Percentiles rank a stretch among this genome's conserved stretches.
phyloP scores from a whole-genome alignment of 2,888 invertebrate species.

The Drosophila falleni region DNA sequence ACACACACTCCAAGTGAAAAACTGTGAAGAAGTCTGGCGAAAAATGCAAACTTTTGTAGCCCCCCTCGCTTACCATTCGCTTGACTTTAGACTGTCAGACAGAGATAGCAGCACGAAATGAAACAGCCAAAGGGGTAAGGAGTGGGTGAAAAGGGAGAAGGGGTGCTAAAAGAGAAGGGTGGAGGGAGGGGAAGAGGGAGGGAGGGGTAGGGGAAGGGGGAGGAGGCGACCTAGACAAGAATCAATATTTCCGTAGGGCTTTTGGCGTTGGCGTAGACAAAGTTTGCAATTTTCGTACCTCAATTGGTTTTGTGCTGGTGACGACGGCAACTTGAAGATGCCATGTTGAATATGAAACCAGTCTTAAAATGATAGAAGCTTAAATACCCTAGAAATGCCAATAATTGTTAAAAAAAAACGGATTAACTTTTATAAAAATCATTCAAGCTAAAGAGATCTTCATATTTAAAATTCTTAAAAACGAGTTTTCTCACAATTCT shows the following conservation, averaged over 20 bases:
- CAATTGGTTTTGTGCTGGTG: slow-evolving; percentile 61
- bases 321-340: slow-evolving; percentile 31
- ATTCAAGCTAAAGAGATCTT: too few species aligned
- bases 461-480: too few species aligned
- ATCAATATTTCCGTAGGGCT: slow-evolving; percentile 74
- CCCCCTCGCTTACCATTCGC: neutral
- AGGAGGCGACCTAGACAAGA: slow-evolving; percentile 44
- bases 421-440: too few species aligned
- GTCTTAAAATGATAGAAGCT: neutral
- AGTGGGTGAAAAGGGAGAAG: neutral
- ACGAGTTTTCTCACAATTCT: too few species aligned
- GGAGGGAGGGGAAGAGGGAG: neutral
- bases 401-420: neutral
- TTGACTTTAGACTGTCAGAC: slow-evolving; percentile 10
- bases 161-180: too few species aligned
- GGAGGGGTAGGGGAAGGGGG: too few species aligned
- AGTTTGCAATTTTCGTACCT: slow-evolving; percentile 72
- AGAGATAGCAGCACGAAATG: slow-evolving; percentile 7
- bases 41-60: slow-evolving; percentile 60
- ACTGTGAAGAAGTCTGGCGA: slow-evolving; percentile 63
- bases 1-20: slow-evolving; percentile 72
- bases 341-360: neutral
- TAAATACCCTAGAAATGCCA: slow-evolving; percentile 14
- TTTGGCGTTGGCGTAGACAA: slow-evolving; percentile 56
- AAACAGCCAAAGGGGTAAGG: neutral